Base-by-base conservation (phyloP, 2,113 vertebrate species). In the Podiceps cristatus region DNA sequence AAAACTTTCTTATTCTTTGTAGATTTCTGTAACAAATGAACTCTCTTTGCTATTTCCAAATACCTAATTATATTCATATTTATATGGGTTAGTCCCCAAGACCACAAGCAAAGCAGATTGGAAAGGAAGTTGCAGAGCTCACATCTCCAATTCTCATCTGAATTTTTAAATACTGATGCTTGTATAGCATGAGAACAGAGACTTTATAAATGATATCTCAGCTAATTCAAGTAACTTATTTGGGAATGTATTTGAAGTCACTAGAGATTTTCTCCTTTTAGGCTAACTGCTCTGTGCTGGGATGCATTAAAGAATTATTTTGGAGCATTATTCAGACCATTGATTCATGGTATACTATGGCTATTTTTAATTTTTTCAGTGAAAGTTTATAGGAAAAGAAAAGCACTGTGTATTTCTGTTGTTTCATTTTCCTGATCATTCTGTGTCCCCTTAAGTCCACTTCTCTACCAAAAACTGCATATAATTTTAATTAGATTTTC, bases 1-100 rank as follows among this genome's bases (percentile, higher is more conserved):
- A 81, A 7, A 0, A 37, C 33, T 50, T 79, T 84, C 63, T 87
- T 64, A 63, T 49, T 66, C 83, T 94, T 94, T 80, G 50, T 74
- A 78, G 82, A 55, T 45, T 82, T 74, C 58, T 83, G 42, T 88
- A 67, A 91, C 52, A 75, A 71, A 58, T 75, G 22, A 69, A 60
- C 25, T 77, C 83, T 40, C 78, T 90, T 96, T 73, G 68, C 47
- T 85, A 47, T 90, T 88, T 76, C 44, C 81, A 59, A 89, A 66
- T 73, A 67, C 83, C 71, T 77, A 45, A 94, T 96, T 84, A 69
- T 79, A 86, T 94, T 90, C 42, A 19, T 35, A 20, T 92, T 84
- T 91, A 67, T 77, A 60, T 86, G 72, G 69, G 53, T 74, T 84
- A 62, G 58, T 55, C 18, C 28, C 84, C 81, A 90, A 82, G 72